phyloP scores from a whole-genome alignment of 2,888 invertebrate species.

The Papilio elwesi region DNA sequence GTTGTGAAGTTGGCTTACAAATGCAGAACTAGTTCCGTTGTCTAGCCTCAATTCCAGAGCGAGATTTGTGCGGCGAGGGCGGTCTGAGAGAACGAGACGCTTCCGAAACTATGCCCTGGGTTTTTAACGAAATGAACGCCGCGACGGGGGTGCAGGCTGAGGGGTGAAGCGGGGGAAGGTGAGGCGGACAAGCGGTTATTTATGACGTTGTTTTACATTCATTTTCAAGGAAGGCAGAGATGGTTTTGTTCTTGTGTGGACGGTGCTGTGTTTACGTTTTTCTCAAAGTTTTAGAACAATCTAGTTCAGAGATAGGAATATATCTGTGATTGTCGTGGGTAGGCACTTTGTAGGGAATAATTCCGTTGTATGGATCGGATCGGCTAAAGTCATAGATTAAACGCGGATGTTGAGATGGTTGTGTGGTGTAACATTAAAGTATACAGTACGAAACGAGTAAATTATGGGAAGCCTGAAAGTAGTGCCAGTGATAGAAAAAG shows the following conservation, averaged over 20 bases:
- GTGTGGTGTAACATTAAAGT: too few species aligned
- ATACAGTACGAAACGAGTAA: too few species aligned
- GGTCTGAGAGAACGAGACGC: not conserved
- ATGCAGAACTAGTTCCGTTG: not conserved
- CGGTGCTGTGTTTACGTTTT: conserved; percentile 24
- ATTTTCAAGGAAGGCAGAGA: conserved; percentile 35
- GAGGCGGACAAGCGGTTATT: conserved; percentile 29
- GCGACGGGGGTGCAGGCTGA: not conserved
- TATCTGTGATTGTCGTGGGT: too few species aligned
- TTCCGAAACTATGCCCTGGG: conserved; percentile 1
- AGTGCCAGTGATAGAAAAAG: too few species aligned
- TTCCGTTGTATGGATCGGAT: too few species aligned
- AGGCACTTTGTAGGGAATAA: too few species aligned
- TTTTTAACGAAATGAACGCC: not conserved
- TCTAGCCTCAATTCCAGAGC: conserved; percentile 6
- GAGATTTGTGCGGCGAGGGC: not conserved
- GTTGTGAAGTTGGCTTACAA: not conserved
- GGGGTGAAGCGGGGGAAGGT: not conserved
- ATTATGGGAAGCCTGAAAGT: too few species aligned
- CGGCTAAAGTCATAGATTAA: too few species aligned
- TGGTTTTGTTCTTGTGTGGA: conserved; percentile 30
- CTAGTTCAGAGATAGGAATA: too few species aligned
- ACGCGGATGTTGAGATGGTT: too few species aligned
- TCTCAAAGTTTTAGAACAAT: not conserved
- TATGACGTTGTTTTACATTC: conserved; percentile 41